A percentile compares a stretch with the other conserved stretches of the same genome.
phyloP scores from a whole-genome alignment of 2,888 invertebrate genomes.

The Lepidochrysops patricia region DNA sequence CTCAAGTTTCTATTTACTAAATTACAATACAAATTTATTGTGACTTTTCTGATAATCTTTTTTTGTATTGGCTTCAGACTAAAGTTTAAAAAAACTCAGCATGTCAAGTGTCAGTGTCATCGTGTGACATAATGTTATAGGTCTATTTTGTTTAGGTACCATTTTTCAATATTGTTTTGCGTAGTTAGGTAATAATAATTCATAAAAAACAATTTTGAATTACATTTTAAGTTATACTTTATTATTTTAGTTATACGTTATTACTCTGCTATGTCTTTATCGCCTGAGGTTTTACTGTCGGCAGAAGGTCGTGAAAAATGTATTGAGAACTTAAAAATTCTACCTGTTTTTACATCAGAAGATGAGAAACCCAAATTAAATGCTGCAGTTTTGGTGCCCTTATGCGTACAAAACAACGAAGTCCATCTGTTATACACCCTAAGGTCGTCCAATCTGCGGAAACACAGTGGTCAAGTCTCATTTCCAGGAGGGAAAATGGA shows the following conservation, averaged over 20 bases:
- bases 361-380: slow-evolving; percentile 35
- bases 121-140: too few species aligned
- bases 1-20: too few species aligned
- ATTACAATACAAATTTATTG: too few species aligned
- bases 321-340: slow-evolving; percentile 69
- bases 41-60: too few species aligned
- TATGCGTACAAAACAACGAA: slow-evolving; percentile 80
- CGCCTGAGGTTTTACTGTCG: slow-evolving; percentile 61
- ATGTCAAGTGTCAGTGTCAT: too few species aligned
- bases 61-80: too few species aligned
- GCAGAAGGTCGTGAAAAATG: slow-evolving; percentile 73
- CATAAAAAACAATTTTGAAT: neutral
- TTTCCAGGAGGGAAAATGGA: slow-evolving; percentile 90
- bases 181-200: too few species aligned
- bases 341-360: slow-evolving; percentile 62
- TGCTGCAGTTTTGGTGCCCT: slow-evolving; percentile 89
- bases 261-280: slow-evolving; percentile 40
- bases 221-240: neutral
- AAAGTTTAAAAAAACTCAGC: too few species aligned
- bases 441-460: slow-evolving; percentile 81
- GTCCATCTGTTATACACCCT: slow-evolving; percentile 88
- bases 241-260: neutral
- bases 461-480: slow-evolving; percentile 88
- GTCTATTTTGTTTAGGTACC: too few species aligned
- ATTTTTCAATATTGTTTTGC: neutral